Evolutionary conservation across 1,140 invertebrate species (phyloP).

Genomic region (Scylla paramamosain): DNA sequence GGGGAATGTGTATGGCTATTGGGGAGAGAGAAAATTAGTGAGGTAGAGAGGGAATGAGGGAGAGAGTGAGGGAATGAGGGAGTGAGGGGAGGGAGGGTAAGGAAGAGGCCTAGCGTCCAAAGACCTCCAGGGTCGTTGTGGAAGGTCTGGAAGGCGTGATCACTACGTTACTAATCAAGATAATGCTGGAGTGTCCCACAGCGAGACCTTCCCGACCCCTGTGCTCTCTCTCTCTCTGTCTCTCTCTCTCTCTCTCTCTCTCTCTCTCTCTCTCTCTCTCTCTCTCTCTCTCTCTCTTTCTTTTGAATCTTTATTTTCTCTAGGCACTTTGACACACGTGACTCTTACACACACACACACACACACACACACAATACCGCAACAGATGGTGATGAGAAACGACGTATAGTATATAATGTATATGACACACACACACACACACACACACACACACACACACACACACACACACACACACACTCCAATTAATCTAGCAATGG

Average conservation of each 20-base stretch:
- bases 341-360: neutral
- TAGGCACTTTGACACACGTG: neutral
- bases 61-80: neutral
- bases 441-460: no score
- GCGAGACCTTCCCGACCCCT: neutral
- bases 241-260: no score
- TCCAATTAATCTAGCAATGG: no score
- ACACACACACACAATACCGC: neutral
- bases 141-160: neutral
- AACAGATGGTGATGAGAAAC: no score
- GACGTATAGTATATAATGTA: no score
- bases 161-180: conserved; percentile 1
- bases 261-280: neutral
- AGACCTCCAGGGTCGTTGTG: neutral
- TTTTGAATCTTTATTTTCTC: neutral
- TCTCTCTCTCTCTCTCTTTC: neutral
- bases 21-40: neutral
- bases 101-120: neutral
- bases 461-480: no score
- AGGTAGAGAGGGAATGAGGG: neutral
- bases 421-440: no score
- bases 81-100: no score
- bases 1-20: neutral
- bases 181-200: neutral
- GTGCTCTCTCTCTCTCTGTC: no score